Evolutionary conservation across 2,888 invertebrate genomes (phyloP).

Genomic region (Ferrisia virgata): DNA sequence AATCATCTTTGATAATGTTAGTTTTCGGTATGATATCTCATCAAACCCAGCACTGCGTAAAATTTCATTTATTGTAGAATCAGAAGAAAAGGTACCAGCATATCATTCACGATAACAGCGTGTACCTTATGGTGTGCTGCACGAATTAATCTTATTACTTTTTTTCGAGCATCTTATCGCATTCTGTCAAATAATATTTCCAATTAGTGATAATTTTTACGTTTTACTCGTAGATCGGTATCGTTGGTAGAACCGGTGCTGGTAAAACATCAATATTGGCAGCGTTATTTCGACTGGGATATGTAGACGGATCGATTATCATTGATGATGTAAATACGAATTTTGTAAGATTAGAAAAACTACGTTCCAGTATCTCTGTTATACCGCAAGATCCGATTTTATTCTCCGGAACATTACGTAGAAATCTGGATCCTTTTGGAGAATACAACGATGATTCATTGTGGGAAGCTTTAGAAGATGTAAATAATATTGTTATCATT

Average conservation of each 20-base stretch:
- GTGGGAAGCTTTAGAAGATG: slow-evolving; percentile 58
- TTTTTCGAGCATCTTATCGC: no score
- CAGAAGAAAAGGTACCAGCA: slow-evolving; percentile 62
- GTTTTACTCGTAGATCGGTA: slow-evolving; percentile 60
- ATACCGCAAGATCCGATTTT: slow-evolving; percentile 62
- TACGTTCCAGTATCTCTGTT: slow-evolving; percentile 63
- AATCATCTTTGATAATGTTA: slow-evolving; percentile 67
- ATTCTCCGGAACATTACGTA: slow-evolving; percentile 59
- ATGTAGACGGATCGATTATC: slow-evolving; percentile 63
- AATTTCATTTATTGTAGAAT: slow-evolving; percentile 62
- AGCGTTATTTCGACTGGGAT: slow-evolving; percentile 67
- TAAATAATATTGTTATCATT: no score
- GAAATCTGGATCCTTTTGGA: slow-evolving; percentile 57
- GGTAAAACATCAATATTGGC: slow-evolving; percentile 69
- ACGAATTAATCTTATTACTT: no score
- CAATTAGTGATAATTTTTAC: no score
- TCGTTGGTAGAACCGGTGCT: slow-evolving; percentile 67
- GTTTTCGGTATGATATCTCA: slow-evolving; percentile 67
- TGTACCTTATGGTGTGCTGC: no score
- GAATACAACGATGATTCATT: slow-evolving; percentile 56
- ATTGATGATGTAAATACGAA: slow-evolving; percentile 67
- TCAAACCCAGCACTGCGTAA: slow-evolving; percentile 73
- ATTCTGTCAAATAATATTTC: no score
- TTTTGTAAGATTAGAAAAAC: slow-evolving; percentile 60
- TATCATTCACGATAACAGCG: no score